Percentiles rank a stretch among this genome's conserved stretches.
These are phyloP conservation scores for Nesogale talazaci DNA, from an alignment of 2,113 vertebrate species.

Conservation along the genomic window DNA sequence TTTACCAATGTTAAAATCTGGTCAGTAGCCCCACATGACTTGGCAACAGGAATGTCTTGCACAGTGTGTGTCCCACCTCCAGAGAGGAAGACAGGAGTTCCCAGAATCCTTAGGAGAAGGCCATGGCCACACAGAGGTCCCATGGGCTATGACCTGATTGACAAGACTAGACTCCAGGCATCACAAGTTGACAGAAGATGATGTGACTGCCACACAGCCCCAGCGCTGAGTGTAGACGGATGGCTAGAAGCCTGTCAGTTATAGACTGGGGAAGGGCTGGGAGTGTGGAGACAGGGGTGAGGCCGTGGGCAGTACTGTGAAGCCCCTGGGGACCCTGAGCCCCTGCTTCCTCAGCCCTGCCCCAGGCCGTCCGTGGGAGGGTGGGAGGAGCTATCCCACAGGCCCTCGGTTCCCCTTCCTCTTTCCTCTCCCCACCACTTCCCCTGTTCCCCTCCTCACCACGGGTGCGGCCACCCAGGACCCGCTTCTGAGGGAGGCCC, in stretches of 20 bases:
- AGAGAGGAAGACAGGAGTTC: no score
- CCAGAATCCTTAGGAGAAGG: no score
- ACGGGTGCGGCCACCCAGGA: not conserved
- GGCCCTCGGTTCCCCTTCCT: conserved; percentile 62
- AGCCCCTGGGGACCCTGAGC: not conserved
- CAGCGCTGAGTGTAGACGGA: not conserved
- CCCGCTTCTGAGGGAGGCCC: not conserved
- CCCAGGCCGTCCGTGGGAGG: not conserved
- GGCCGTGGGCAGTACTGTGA: not conserved
- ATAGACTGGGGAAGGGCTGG: not conserved
- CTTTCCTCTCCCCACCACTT: conserved; percentile 34
- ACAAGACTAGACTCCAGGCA: no score
- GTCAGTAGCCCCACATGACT: no score
- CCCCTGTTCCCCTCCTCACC: not conserved
- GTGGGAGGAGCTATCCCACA: not conserved
- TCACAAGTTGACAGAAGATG: not conserved
- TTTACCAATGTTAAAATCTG: no score
- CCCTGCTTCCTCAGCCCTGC: not conserved
- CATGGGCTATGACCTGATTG: no score
- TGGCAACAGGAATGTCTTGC: no score
- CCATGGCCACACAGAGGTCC: no score
- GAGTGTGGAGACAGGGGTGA: not conserved
- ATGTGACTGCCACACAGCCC: no score
- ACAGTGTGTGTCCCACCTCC: no score
- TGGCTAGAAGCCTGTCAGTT: not conserved